Evolutionary conservation across 1,140 invertebrate genomes (phyloP).

Genomic region (Phocides pigmalion): DNA sequence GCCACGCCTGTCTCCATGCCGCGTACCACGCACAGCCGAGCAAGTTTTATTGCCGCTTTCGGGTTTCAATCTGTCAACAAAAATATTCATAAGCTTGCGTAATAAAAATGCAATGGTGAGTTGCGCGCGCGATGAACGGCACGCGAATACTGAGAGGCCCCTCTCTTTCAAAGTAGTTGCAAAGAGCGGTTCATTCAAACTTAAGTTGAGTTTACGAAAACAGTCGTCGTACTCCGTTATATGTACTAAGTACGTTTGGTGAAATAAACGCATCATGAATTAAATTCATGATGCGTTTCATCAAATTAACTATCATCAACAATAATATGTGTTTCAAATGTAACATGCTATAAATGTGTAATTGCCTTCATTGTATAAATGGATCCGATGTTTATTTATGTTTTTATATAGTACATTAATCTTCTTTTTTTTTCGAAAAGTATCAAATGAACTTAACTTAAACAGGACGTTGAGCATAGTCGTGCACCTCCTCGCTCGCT

Average conservation of each 20-base stretch:
- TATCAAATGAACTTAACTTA: too few relatives aligned
- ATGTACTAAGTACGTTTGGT: not conserved
- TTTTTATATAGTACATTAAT: too few relatives aligned
- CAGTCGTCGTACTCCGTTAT: constrained; percentile 14
- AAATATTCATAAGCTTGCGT: constrained; percentile 59
- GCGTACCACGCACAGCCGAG: constrained; percentile 62
- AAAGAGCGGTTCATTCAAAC: constrained; percentile 53
- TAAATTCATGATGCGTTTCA: too few relatives aligned
- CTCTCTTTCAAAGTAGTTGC: constrained; percentile 75
- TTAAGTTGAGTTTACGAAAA: constrained; percentile 47
- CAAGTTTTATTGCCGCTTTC: constrained; percentile 56
- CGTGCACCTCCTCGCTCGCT: too few relatives aligned
- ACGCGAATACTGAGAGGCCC: constrained; percentile 57
- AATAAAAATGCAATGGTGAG: constrained; percentile 55
- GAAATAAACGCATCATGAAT: too few relatives aligned
- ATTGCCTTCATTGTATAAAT: too few relatives aligned
- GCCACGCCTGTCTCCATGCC: constrained; percentile 72
- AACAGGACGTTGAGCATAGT: too few relatives aligned
- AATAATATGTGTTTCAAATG: too few relatives aligned
- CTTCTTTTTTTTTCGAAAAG: too few relatives aligned
- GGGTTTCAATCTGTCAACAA: constrained; percentile 61
- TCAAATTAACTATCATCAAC: too few relatives aligned
- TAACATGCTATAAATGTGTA: too few relatives aligned
- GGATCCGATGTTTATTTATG: too few relatives aligned
- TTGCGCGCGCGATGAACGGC: constrained; percentile 50